These are phyloP conservation scores for Leuciscus waleckii DNA, from an alignment of 2,797 vertebrate species.

Conservation along the genomic window DNA sequence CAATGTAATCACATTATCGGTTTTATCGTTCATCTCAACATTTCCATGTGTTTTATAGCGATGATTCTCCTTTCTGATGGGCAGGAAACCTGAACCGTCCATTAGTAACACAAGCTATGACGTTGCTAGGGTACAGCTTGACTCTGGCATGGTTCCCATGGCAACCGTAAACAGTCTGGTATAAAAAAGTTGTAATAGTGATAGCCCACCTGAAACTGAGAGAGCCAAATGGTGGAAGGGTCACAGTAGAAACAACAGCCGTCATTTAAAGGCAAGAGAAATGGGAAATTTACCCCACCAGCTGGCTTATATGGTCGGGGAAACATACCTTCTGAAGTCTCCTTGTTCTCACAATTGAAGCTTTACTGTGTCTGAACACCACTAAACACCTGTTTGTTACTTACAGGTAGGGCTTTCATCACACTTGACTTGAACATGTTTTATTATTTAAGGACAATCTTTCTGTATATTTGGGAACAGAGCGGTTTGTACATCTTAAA, in stretches of 20 bases:
- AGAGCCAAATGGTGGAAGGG: constrained; percentile 36
- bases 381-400: constrained; percentile 8
- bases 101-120: constrained; percentile 76
- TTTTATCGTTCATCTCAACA: constrained; percentile 33
- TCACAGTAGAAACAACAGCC: constrained; percentile 42
- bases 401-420: neutral
- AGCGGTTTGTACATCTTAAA: neutral
- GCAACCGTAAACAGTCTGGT: constrained; percentile 70
- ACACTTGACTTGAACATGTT: neutral
- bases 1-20: neutral
- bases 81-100: constrained; percentile 72
- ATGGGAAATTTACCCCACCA: constrained; percentile 43
- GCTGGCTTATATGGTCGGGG: constrained; percentile 25
- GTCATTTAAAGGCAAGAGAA: constrained; percentile 17
- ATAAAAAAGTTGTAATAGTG: constrained; percentile 54
- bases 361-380: constrained; percentile 3
- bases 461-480: neutral
- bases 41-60: constrained; percentile 31
- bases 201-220: constrained; percentile 53
- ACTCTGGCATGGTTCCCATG: constrained; percentile 70
- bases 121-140: constrained; percentile 65
- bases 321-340: neutral
- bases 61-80: constrained; percentile 27
- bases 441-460: neutral
- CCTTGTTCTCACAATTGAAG: neutral